Conservation (phyloP, 2,888 invertebrate genomes). For the Aelia acuminata region DNA sequence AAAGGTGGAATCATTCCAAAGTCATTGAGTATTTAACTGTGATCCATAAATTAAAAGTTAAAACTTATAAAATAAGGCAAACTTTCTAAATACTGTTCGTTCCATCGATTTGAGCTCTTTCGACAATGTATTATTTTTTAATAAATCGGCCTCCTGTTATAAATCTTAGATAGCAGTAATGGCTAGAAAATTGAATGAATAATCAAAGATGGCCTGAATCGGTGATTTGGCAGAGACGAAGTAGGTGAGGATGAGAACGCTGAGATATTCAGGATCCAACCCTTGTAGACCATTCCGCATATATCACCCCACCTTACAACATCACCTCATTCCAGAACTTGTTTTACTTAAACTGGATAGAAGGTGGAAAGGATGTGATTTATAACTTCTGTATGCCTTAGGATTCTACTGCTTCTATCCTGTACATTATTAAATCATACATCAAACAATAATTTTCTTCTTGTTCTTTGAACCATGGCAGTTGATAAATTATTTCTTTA, state of each 20-base stretch:
- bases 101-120: background rate
- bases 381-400: background rate
- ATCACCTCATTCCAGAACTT: background rate
- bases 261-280: slow-evolving; percentile 29
- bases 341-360: slow-evolving; percentile 9
- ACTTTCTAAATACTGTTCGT: too few species aligned
- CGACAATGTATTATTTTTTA: background rate
- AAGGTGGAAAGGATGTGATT: background rate
- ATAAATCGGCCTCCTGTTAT: background rate
- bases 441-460: background rate
- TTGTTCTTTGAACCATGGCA: background rate
- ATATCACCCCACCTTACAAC: background rate
- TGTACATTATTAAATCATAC: background rate
- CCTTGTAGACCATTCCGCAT: slow-evolving; percentile 14
- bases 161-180: background rate
- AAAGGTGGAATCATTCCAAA: too few species aligned
- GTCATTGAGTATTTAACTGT: too few species aligned
- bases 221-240: slow-evolving; percentile 30
- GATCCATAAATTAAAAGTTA: too few species aligned
- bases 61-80: too few species aligned
- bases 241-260: background rate
- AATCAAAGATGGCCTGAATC: slow-evolving; percentile 24
- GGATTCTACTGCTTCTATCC: background rate
- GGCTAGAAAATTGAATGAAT: slow-evolving; percentile 17
- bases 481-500: too few species aligned